These are phyloP conservation scores for Atta cephalotes DNA, from an alignment of 1,140 invertebrate genomes.

Conservation along the genomic window DNA sequence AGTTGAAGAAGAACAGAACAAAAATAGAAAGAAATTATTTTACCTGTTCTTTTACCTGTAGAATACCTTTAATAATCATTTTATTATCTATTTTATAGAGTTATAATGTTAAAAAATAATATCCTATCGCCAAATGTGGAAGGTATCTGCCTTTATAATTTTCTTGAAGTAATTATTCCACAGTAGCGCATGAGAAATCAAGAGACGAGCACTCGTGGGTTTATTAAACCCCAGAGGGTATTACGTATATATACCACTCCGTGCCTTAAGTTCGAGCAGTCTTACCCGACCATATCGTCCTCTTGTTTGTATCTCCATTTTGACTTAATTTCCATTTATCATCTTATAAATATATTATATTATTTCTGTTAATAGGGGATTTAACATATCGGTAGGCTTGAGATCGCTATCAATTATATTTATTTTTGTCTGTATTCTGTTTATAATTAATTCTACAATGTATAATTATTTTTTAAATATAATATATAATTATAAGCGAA, in stretches of 20 bases:
- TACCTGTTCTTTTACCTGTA: too few relatives aligned
- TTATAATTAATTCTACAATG: neutral
- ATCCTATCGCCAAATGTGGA: neutral
- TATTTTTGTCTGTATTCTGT: neutral
- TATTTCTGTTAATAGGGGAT: constrained; percentile 11
- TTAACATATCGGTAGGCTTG: neutral
- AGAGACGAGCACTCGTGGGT: constrained; percentile 52
- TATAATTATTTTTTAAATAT: neutral
- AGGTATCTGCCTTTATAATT: constrained; percentile 65
- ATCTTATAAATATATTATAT: neutral
- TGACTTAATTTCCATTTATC: constrained; percentile 12
- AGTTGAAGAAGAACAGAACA: too few relatives aligned
- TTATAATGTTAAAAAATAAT: neutral
- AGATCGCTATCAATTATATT: constrained; percentile 13
- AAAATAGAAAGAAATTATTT: neutral
- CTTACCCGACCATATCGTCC: constrained; percentile 11
- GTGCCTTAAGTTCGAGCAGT: constrained; percentile 60
- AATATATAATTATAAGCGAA: neutral
- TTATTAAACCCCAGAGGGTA: constrained; percentile 65
- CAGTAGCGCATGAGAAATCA: constrained; percentile 47
- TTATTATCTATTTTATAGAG: constrained; percentile 2
- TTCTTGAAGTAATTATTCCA: constrained; percentile 68
- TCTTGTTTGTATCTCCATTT: neutral
- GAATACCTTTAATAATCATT: neutral
- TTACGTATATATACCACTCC: constrained; percentile 2